These are phyloP conservation scores for Siderastrea siderea DNA, from an alignment of 92 coral and sea anemone species.

Conservation along the genomic window DNA sequence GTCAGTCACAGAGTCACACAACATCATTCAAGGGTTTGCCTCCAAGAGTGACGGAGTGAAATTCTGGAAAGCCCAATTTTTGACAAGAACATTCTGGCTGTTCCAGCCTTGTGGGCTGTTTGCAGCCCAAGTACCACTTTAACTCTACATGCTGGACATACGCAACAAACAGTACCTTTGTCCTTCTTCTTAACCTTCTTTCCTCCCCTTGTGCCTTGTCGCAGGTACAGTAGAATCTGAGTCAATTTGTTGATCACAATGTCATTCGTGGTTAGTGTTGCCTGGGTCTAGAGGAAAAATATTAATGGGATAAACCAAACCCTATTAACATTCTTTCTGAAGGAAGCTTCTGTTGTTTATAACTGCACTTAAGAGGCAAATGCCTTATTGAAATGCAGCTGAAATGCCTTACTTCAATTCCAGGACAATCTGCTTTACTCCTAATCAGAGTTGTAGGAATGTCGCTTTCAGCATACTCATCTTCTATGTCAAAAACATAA, in stretches of 20 bases:
- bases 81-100: not conserved
- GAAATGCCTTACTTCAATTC: slow-evolving; percentile 84
- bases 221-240: slow-evolving; percentile 92
- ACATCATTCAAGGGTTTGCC: too few relatives aligned
- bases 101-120: not conserved
- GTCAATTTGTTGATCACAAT: slow-evolving; percentile 99
- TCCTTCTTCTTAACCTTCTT: slow-evolving; percentile 92
- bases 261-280: slow-evolving; percentile 97
- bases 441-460: slow-evolving; percentile 96
- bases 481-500: slow-evolving; percentile 96
- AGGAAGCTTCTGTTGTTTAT: too few relatives aligned
- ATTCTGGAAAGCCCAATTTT: not conserved
- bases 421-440: slow-evolving; percentile 99
- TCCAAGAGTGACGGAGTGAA: too few relatives aligned
- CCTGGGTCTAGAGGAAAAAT: slow-evolving; percentile 82
- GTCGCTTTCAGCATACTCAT: slow-evolving; percentile 98
- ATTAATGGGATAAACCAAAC: not conserved
- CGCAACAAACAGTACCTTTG: slow-evolving; percentile 68
- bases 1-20: too few relatives aligned
- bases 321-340: too few relatives aligned
- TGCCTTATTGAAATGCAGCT: not conserved
- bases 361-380: not conserved
- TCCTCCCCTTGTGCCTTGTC: slow-evolving; percentile 97
- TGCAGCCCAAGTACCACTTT: too few relatives aligned
- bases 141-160: too few relatives aligned